These are phyloP conservation scores for Poecilia latipinna DNA, from an alignment of 2,113 vertebrate genomes.

Conservation along the genomic window DNA sequence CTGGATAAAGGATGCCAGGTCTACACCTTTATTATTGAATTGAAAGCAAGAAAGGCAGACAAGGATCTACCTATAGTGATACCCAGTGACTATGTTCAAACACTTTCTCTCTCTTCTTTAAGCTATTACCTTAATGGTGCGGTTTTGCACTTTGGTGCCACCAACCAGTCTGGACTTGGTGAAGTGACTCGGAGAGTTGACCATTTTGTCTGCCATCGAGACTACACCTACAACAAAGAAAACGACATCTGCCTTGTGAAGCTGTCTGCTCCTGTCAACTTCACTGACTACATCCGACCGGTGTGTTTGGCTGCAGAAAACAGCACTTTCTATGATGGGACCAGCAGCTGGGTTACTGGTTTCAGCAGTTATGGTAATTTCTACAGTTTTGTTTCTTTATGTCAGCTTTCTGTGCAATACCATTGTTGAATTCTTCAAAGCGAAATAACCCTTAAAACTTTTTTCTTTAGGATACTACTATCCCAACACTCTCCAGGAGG, in stretches of 20 bases:
- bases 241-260: constrained; percentile 81
- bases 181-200: background rate
- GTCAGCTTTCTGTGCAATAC: background rate
- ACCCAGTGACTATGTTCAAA: background rate
- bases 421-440: background rate
- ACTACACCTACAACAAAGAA: constrained; percentile 15
- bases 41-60: too few relatives aligned
- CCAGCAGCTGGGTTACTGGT: constrained; percentile 66
- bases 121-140: background rate
- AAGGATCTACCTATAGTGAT: background rate
- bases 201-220: constrained; percentile 35
- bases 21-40: too few relatives aligned
- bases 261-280: constrained; percentile 48
- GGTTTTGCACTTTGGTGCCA: constrained; percentile 28
- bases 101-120: background rate
- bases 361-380: background rate
- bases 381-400: background rate
- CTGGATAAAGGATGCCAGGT: too few relatives aligned
- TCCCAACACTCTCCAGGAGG: constrained; percentile 2
- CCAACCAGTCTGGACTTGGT: background rate
- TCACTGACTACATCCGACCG: constrained; percentile 58
- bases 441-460: background rate
- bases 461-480: background rate
- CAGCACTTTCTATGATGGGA: constrained; percentile 44
- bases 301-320: constrained; percentile 77